Conservation (phyloP, 2,888 invertebrate species). For the Himalopsyche japonica region DNA sequence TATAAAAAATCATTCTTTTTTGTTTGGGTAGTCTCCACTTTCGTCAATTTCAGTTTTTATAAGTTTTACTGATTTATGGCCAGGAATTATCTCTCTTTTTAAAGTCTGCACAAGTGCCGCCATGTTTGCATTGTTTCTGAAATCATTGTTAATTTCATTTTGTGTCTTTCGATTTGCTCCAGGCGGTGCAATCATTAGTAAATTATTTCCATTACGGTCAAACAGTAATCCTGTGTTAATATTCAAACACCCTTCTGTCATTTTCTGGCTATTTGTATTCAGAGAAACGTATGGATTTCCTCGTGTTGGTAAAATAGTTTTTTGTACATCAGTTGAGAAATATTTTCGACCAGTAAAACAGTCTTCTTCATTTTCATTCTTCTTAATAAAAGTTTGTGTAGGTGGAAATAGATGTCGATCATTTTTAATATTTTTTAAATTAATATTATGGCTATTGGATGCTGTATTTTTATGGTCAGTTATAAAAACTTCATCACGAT, state of each 20-base stretch:
- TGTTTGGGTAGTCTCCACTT: conserved; percentile 4
- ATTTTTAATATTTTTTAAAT: conserved; percentile 18
- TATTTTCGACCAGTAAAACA: conserved; percentile 17
- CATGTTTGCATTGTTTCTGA: conserved; percentile 13
- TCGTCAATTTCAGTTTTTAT: conserved; percentile 39
- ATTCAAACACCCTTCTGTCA: conserved; percentile 45
- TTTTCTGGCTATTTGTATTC: conserved; percentile 10
- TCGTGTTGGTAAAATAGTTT: conserved; percentile 11
- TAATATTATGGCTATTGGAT: neutral
- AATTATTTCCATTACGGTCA: conserved; percentile 68
- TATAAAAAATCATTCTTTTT: conserved; percentile 3
- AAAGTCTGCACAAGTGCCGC: neutral
- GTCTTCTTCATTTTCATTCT: conserved; percentile 9
- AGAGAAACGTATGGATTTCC: conserved; percentile 5
- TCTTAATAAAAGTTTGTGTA: conserved; percentile 1
- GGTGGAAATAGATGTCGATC: neutral
- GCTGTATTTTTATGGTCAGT: neutral
- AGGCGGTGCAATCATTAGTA: conserved; percentile 69
- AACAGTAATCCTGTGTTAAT: conserved; percentile 56
- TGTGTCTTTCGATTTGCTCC: conserved; percentile 28
- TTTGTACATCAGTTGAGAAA: conserved; percentile 2
- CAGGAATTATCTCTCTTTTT: conserved; percentile 23
- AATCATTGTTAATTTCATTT: conserved; percentile 20
- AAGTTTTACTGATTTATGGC: conserved; percentile 15
- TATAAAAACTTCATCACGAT: conserved; percentile 11